These are phyloP conservation scores for Phycodurus eques DNA, from an alignment of 2,113 vertebrate genomes.

Conservation along the genomic window DNA sequence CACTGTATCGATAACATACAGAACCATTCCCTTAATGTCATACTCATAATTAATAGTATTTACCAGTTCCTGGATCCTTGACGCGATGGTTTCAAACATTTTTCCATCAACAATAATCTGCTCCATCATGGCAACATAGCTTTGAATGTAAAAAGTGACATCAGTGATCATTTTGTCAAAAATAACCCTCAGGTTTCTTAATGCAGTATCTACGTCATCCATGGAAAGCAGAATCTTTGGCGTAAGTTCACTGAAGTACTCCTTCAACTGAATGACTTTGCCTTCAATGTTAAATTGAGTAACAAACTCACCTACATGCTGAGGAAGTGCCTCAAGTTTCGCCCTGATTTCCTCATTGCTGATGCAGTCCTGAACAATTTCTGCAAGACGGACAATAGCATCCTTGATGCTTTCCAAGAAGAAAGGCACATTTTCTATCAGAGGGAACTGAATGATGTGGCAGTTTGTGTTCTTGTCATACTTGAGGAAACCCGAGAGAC, in stretches of 20 bases:
- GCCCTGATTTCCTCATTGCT: conserved; percentile 67
- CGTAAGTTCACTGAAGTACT: conserved; percentile 70
- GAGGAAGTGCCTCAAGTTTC: conserved; percentile 73
- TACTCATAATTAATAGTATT: conserved; percentile 75
- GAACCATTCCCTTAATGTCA: conserved; percentile 67
- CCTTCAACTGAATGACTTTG: conserved; percentile 68
- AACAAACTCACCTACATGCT: conserved; percentile 73
- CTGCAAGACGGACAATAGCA: conserved; percentile 62
- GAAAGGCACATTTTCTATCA: conserved; percentile 75
- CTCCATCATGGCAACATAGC: conserved; percentile 67
- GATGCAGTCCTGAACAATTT: conserved; percentile 72
- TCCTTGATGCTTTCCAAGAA: conserved; percentile 76
- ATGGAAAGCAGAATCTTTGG: conserved; percentile 68
- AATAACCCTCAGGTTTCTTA: conserved; percentile 62
- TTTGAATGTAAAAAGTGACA: conserved; percentile 61
- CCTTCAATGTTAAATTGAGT: conserved; percentile 73
- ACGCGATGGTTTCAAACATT: conserved; percentile 68
- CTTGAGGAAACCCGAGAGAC: conserved; percentile 79
- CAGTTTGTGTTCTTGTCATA: conserved; percentile 88
- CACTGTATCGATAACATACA: conserved; percentile 70
- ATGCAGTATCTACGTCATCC: conserved; percentile 74
- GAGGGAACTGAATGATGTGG: conserved; percentile 80
- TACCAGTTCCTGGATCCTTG: conserved; percentile 72
- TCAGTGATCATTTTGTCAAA: conserved; percentile 64
- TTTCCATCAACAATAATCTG: conserved; percentile 64